These are phyloP conservation scores for Pleuronectes platessa DNA, from an alignment of 2,113 vertebrate species.

Conservation along the genomic window DNA sequence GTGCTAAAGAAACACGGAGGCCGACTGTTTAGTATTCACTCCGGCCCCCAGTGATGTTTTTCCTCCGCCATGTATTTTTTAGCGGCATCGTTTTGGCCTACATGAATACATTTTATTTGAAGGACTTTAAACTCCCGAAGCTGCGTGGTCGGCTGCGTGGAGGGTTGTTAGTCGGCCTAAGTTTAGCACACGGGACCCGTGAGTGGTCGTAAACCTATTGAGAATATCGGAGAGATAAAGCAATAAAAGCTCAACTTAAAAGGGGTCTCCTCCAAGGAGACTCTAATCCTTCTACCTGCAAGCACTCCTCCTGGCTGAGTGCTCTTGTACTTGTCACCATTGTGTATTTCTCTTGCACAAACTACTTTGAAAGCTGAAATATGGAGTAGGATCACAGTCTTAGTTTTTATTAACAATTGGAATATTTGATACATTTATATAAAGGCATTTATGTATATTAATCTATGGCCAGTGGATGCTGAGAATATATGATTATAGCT, in stretches of 20 bases:
- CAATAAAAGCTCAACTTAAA: constrained; percentile 4
- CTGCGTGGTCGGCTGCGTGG: background rate
- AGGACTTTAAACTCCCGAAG: background rate
- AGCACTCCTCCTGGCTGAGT: background rate
- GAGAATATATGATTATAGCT: no score
- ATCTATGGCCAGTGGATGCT: no score
- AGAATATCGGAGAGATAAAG: background rate
- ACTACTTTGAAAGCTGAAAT: background rate
- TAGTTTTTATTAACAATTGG: background rate
- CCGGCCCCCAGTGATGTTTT: background rate
- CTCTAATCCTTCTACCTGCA: background rate
- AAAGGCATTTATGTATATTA: background rate
- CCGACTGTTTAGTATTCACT: constrained; percentile 4
- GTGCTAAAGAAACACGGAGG: background rate
- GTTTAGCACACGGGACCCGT: constrained; percentile 11
- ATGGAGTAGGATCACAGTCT: background rate
- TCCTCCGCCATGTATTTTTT: constrained; percentile 3
- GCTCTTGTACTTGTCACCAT: background rate
- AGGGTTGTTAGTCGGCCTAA: constrained; percentile 18
- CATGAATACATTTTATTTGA: background rate
- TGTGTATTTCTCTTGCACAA: background rate
- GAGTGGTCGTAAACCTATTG: background rate
- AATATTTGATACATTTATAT: background rate
- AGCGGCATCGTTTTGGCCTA: background rate
- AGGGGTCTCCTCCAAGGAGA: background rate